These are phyloP conservation scores for Notoglanidium macrostoma DNA, from an alignment of 2,797 vertebrate species.

Conservation along the genomic window DNA sequence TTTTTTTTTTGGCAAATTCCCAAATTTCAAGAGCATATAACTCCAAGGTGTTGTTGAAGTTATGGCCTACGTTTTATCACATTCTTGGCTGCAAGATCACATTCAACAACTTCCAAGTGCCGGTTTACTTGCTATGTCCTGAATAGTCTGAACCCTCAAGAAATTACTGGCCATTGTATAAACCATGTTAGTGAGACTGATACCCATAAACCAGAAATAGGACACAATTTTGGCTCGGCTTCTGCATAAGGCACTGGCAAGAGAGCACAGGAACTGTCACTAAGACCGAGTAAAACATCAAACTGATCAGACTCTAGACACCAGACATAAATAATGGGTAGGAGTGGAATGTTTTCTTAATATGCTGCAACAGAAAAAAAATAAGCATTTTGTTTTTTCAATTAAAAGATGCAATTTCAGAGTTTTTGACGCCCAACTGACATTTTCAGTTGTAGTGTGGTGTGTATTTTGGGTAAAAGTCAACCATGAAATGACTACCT, in stretches of 20 bases:
- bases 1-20: conserved; percentile 38
- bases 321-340: not conserved
- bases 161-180: conserved; percentile 34
- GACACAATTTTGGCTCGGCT: conserved; percentile 33
- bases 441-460: not conserved
- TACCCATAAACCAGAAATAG: conserved; percentile 5
- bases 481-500: not conserved
- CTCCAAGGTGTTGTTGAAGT: conserved; percentile 33
- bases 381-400: not conserved
- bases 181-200: conserved; percentile 20
- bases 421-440: not conserved
- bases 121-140: conserved; percentile 38
- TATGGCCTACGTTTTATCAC: conserved; percentile 30
- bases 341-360: not conserved
- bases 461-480: conserved; percentile 6
- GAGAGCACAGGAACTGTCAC: conserved; percentile 24
- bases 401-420: not conserved
- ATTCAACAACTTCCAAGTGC: conserved; percentile 43
- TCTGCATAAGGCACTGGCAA: conserved; percentile 28
- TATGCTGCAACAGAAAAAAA: too few species aligned
- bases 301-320: conserved; percentile 63
- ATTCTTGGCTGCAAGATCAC: conserved; percentile 42
- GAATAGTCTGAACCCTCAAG: conserved; percentile 12
- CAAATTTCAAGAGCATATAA: conserved; percentile 46
- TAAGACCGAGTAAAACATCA: conserved; percentile 59